Percentiles rank a stretch among this genome's conserved stretches.
Evolutionary conservation across 2,797 vertebrate genomes (phyloP).

Genomic region (Australoheros facetus): DNA sequence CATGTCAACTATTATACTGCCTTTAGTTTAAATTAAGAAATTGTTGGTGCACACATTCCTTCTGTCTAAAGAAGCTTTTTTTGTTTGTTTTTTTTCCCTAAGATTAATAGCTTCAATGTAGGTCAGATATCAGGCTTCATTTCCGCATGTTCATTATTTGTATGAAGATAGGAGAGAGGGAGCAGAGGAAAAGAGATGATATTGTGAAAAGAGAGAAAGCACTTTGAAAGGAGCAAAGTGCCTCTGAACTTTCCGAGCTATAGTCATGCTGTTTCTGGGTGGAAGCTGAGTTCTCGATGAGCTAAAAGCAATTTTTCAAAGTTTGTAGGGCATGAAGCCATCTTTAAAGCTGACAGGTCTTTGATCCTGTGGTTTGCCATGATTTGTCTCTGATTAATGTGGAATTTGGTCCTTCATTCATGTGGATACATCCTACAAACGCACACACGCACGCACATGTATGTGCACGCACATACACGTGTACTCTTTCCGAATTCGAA

Average conservation of each 20-base stretch:
- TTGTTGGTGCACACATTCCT: constrained; percentile 33
- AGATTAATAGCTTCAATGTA: constrained; percentile 68
- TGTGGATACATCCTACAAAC: constrained; percentile 29
- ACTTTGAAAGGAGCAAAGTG: constrained; percentile 42
- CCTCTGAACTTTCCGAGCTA: constrained; percentile 43
- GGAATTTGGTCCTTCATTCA: constrained; percentile 63
- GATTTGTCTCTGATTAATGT: constrained; percentile 74
- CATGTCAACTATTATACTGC: constrained; percentile 31
- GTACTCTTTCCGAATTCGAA: neutral
- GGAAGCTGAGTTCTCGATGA: constrained; percentile 53
- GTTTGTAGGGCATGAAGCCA: constrained; percentile 47
- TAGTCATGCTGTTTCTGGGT: constrained; percentile 43
- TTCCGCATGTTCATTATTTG: constrained; percentile 64
- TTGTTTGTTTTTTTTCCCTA: constrained; percentile 5
- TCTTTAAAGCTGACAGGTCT: constrained; percentile 63
- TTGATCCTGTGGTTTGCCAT: constrained; percentile 67
- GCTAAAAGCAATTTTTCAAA: constrained; percentile 53
- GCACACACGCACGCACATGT: neutral
- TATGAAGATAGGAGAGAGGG: constrained; percentile 2
- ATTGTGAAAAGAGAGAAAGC: constrained; percentile 12
- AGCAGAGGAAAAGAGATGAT: constrained; percentile 1
- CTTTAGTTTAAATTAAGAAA: constrained; percentile 55
- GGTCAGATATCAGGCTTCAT: constrained; percentile 69
- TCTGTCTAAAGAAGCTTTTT: constrained; percentile 66
- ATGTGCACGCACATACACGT: neutral